A percentile compares a stretch with the other conserved stretches of the same genome.
phyloP scores from a whole-genome alignment of 1,140 invertebrate species.

The Polypedilum vanderplanki region DNA sequence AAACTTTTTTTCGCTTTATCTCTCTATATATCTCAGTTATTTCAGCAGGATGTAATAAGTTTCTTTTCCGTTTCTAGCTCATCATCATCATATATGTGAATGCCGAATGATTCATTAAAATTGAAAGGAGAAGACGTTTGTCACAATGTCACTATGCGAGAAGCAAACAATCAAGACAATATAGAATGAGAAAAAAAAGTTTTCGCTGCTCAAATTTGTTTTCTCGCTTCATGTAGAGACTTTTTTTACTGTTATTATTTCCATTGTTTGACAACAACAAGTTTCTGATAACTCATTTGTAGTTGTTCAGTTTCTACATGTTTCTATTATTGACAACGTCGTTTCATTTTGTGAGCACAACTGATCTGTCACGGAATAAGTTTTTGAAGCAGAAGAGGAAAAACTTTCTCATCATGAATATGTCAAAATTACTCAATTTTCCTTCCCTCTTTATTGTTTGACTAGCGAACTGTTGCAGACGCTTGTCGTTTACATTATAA shows the following conservation, averaged over 20 bases:
- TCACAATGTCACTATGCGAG: not conserved
- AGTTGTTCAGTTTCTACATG: too few relatives aligned
- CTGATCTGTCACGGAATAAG: too few relatives aligned
- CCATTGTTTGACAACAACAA: not conserved
- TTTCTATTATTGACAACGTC: too few relatives aligned
- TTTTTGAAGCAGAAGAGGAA: not conserved
- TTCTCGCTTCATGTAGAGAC: not conserved
- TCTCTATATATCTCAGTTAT: too few relatives aligned
- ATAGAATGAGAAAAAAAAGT: not conserved
- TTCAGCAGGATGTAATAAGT: too few relatives aligned
- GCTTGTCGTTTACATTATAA: too few relatives aligned
- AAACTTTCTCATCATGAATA: constrained; percentile 6
- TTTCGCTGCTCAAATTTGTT: not conserved
- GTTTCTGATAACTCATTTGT: not conserved
- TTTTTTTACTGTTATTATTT: not conserved
- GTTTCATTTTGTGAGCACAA: too few relatives aligned
- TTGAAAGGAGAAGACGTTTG: constrained; percentile 1
- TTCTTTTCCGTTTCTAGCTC: not conserved
- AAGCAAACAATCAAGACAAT: not conserved
- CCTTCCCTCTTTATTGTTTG: not conserved
- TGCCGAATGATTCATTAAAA: not conserved
- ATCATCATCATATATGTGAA: not conserved
- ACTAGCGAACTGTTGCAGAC: too few relatives aligned
- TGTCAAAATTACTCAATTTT: constrained; percentile 13
- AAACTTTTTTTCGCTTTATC: too few relatives aligned